Evolutionary conservation across 2,797 vertebrate genomes (phyloP), one percentile per base, ranked within the genome.

Genomic region (Mormyrus hasselquistii): DNA sequence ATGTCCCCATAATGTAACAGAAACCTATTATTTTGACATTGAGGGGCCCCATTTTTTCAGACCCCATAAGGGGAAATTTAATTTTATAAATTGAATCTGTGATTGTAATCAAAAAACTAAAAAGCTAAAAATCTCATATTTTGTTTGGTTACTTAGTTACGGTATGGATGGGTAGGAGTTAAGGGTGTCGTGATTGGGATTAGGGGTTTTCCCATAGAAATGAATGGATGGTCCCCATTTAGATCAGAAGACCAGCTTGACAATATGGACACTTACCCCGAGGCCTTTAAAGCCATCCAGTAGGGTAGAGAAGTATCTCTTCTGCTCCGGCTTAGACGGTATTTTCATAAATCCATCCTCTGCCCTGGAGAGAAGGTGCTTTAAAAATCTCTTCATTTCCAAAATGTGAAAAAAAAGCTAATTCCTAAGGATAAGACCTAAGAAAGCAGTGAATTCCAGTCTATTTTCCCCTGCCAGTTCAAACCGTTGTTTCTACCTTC

Each of bases 201-300:
- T 69, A 69, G 65, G 65, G 4, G 34, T 34, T 12, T 69, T 3
- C 10, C 65, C 25, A 69, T 3, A 69, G 65, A 69, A 69, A 14
- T 34, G 0, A 69, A 69, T 4, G 65, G 10, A 5, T 29, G 25
- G 25, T 29, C 25, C 25, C 1, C 25, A 29, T 29, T 29, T 29
- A 29, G 25, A 29, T 29, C 25, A 29, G 25, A 29, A 29, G 25
- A 29, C 25, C 25, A 29, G 25, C 25, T 29, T 29, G 25, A 29
- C 25, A 29, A 29, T 29, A 29, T 29, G 25, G 25, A 29, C 52
- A 57, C 85, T 87, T 7, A 87, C 85, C 25, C 85, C 85, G 0
- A 87, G 85, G 2, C 52, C 85, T 57, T 52, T 57, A 87, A 38
- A 87, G 53, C 85, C 85, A 59, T 87, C 85, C 53, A 87, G 85